Evolutionary conservation across 2,113 vertebrate species (phyloP).

Genomic region (Kryptolebias marmoratus): DNA sequence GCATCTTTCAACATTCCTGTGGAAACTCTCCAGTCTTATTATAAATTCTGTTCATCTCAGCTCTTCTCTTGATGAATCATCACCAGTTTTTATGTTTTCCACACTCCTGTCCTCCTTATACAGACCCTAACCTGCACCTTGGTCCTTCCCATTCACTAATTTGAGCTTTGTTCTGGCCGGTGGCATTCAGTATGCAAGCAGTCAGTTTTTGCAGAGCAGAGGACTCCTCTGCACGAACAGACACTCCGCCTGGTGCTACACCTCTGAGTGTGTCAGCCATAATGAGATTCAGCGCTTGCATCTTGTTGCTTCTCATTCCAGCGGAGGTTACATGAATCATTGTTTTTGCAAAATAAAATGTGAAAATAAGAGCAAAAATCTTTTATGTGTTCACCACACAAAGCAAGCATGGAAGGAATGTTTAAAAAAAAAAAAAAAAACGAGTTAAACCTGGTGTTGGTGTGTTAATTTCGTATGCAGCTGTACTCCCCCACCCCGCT

Average conservation of each 20-base stretch:
- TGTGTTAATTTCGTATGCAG: conserved; percentile 24
- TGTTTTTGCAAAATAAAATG: neutral
- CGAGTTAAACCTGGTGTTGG: conserved; percentile 14
- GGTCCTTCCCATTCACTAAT: neutral
- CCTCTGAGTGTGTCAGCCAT: conserved; percentile 20
- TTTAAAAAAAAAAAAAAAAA: conserved; percentile 8
- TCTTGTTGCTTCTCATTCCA: conserved; percentile 48
- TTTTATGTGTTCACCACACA: conserved; percentile 18
- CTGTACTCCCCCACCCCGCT: conserved; percentile 20
- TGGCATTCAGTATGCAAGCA: conserved; percentile 33
- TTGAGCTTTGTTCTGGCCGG: conserved; percentile 21
- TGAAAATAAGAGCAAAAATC: neutral
- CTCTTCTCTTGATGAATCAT: too few species aligned
- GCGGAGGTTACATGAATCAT: conserved; percentile 2
- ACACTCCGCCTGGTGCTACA: conserved; percentile 20
- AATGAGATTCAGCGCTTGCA: conserved; percentile 31
- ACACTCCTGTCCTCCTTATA: too few species aligned
- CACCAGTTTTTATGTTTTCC: too few species aligned
- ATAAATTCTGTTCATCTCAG: too few species aligned
- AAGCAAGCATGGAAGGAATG: conserved; percentile 9
- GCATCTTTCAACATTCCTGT: too few species aligned
- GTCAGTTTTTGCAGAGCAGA: conserved; percentile 10
- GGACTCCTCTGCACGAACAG: conserved; percentile 8
- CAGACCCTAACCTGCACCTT: neutral
- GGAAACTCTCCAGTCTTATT: too few species aligned